Conservation (phyloP, 2,113 vertebrate species). For the Crotalus helleri region DNA sequence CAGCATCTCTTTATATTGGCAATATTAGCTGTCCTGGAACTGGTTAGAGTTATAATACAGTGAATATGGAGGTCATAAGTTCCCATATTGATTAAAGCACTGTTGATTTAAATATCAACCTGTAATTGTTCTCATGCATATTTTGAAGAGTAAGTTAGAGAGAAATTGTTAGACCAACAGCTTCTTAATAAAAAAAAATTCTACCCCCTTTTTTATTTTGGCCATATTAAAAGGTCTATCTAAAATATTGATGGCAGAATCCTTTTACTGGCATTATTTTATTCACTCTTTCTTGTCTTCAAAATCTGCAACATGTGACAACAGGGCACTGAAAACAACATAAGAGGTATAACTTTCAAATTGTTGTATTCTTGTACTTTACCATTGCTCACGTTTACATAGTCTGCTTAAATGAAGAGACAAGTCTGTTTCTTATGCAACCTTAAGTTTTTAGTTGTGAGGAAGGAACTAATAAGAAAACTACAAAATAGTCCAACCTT, state of each 20-base stretch:
- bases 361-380: neutral
- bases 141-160: neutral
- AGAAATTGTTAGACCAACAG: neutral
- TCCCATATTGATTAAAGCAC: neutral
- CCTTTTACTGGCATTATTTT: neutral
- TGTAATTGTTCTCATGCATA: neutral
- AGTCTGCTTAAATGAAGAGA: neutral
- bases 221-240: neutral
- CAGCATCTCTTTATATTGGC: neutral
- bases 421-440: neutral
- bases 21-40: neutral
- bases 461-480: accelerated
- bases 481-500: neutral
- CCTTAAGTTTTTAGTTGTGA: neutral
- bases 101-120: neutral
- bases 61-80: neutral
- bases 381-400: neutral
- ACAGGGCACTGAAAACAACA: neutral
- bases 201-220: neutral
- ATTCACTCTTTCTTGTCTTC: neutral
- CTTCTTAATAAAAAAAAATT: neutral
- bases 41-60: neutral
- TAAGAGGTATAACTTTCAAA: neutral
- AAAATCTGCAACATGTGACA: neutral
- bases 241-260: neutral